phyloP scores from a whole-genome alignment of 2,797 vertebrate genomes.

The Alosa sapidissima region DNA sequence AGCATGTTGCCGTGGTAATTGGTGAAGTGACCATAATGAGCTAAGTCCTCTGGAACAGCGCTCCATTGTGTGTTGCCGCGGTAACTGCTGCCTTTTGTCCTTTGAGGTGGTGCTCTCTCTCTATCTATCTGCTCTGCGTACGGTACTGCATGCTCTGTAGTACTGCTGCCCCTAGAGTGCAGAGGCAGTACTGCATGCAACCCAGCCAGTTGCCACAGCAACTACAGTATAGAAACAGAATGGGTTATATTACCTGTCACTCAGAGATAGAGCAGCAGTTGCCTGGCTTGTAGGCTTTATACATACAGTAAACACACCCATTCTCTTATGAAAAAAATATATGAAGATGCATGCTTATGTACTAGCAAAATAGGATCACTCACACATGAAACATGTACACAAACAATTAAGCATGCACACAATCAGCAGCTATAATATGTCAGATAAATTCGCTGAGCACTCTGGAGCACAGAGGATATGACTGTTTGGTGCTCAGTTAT shows the following conservation, averaged over 20 bases:
- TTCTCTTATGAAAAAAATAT: background rate
- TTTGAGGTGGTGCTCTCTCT: slow-evolving; percentile 37
- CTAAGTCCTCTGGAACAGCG: slow-evolving; percentile 19
- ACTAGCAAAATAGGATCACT: background rate
- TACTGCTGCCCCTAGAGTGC: slow-evolving; percentile 39
- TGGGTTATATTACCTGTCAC: background rate
- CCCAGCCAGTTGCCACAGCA: slow-evolving; percentile 53
- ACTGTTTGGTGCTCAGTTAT: slow-evolving; percentile 9
- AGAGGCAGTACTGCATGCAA: slow-evolving; percentile 41
- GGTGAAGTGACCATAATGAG: slow-evolving; percentile 35
- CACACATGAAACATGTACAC: background rate
- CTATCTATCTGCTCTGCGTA: too few species aligned
- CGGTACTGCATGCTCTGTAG: background rate
- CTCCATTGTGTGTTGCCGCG: slow-evolving; percentile 48
- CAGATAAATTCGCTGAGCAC: background rate
- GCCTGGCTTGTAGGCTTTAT: background rate
- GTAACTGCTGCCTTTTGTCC: slow-evolving; percentile 61
- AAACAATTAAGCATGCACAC: background rate
- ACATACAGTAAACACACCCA: background rate
- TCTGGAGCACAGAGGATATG: background rate
- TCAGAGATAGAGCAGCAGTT: background rate
- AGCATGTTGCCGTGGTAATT: slow-evolving; percentile 52
- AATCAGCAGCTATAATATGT: background rate
- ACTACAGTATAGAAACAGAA: slow-evolving; percentile 31
- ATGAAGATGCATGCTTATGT: background rate